phyloP scores from a whole-genome alignment of 1,140 invertebrate genomes.

The Mercenaria mercenaria region DNA sequence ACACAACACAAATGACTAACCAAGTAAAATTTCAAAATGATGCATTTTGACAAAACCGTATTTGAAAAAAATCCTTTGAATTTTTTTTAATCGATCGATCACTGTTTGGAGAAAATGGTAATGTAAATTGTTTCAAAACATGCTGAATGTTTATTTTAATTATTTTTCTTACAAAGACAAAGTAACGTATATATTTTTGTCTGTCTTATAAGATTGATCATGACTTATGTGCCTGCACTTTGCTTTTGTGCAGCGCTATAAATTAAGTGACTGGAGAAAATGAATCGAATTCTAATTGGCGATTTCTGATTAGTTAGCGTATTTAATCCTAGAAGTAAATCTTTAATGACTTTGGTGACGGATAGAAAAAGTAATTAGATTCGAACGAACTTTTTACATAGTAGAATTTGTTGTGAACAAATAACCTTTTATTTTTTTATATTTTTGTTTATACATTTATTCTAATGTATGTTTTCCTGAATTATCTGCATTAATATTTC shows the following conservation, averaged over 20 bases:
- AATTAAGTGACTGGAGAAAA: slow-evolving; percentile 19
- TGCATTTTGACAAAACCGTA: background rate
- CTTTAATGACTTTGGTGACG: slow-evolving; percentile 22
- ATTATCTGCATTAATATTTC: no score
- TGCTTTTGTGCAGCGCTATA: slow-evolving; percentile 18
- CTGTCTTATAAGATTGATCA: background rate
- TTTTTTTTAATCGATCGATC: background rate
- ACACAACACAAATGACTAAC: background rate
- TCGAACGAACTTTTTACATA: background rate
- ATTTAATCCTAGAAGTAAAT: background rate
- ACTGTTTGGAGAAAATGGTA: background rate
- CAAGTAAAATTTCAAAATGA: background rate
- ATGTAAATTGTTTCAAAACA: slow-evolving; percentile 12
- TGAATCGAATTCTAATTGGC: slow-evolving; percentile 36
- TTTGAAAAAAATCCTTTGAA: background rate
- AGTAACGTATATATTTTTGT: background rate
- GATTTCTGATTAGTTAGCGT: background rate
- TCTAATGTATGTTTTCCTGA: no score
- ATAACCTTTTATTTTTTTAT: background rate
- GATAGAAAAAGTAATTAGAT: slow-evolving; percentile 33
- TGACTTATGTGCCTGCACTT: background rate
- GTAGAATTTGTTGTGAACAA: background rate
- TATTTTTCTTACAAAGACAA: background rate
- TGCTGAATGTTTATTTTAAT: background rate
- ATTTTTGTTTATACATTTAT: no score